Base-by-base conservation (phyloP, 2,888 invertebrate species). In the Xiphydria camelus region DNA sequence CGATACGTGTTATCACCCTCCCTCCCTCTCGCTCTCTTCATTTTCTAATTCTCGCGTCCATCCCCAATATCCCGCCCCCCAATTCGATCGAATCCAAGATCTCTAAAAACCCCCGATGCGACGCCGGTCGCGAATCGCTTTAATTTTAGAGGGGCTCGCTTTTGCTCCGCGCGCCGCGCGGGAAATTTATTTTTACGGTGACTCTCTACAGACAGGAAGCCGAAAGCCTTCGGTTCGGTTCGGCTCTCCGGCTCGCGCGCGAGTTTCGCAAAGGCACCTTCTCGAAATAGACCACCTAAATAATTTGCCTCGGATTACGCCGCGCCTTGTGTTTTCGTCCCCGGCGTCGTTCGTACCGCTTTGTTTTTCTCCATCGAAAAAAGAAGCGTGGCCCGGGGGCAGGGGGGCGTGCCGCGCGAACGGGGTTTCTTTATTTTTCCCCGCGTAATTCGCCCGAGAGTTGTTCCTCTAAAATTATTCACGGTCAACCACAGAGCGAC, bases 281-380 rank as follows among this genome's bases (percentile, higher is more conserved):
- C 75, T 74, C 68, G 66, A 75, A 75, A 75, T 75, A 75, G 75
- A 73, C 72, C 74, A 68, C 73, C 75, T 70, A 75, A 75, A 75
- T 75, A 73, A 75, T 75, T 75, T 75, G 72, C 73, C 66, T 75
- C 75, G 67, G 64, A 75, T 73, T 74, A 71, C 61, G 57, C 57
- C 44, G 33, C 49, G 45, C 45, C 40, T 47, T 44, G 47, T 57
- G 49, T 54, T 53, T 41, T 35, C 51, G 37, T 40, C 45, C 41
- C 42, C 48, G 47, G n/a, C n/a, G n/a, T n/a, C n/a, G n/a, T n/a
- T n/a, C n/a, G n/a, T n/a, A n/a, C n/a, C n/a, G n/a, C n/a, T n/a
- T n/a, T n/a, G n/a, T n/a, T n/a, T n/a, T n/a, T n/a, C n/a, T n/a
- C n/a, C n/a, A n/a, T n/a, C n/a, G n/a, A n/a, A n/a, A n/a, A n/a